phyloP scores from a whole-genome alignment of 2,797 vertebrate species.

The Tenualosa thibaudeaui region DNA sequence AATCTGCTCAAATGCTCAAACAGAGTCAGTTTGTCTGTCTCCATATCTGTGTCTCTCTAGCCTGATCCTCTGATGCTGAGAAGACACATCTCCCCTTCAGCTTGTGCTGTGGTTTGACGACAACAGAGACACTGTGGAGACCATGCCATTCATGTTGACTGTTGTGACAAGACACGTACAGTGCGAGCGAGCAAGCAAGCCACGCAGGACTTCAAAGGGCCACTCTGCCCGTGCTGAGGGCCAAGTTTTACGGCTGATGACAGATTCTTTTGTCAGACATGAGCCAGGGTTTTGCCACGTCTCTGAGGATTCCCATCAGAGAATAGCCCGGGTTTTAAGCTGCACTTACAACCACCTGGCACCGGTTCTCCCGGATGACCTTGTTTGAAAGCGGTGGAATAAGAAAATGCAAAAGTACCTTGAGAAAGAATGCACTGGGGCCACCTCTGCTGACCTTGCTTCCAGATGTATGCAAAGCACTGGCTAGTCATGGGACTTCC shows the following conservation, averaged over 20 bases:
- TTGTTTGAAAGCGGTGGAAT: not conserved
- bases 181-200: not conserved
- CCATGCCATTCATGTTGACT: not conserved
- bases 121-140: not conserved
- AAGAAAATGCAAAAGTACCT: not conserved
- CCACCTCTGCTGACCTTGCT: not conserved
- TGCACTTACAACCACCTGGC: not conserved
- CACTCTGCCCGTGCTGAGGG: not conserved
- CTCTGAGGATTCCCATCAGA: not conserved
- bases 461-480: not conserved
- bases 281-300: not conserved
- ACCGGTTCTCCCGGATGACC: not conserved
- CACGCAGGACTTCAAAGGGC: not conserved
- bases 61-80: not conserved
- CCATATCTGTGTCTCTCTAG: not conserved
- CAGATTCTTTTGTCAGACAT: not conserved
- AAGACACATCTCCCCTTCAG: constrained; percentile 8
- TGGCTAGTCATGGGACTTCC: constrained; percentile 13
- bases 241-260: not conserved
- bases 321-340: not conserved
- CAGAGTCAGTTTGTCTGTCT: not conserved
- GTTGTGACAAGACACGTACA: not conserved
- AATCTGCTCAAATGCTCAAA: not conserved
- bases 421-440: not conserved
- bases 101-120: not conserved